Evolutionary conservation across 2,888 invertebrate genomes (phyloP).

Genomic region (Hypomecis punctinalis): DNA sequence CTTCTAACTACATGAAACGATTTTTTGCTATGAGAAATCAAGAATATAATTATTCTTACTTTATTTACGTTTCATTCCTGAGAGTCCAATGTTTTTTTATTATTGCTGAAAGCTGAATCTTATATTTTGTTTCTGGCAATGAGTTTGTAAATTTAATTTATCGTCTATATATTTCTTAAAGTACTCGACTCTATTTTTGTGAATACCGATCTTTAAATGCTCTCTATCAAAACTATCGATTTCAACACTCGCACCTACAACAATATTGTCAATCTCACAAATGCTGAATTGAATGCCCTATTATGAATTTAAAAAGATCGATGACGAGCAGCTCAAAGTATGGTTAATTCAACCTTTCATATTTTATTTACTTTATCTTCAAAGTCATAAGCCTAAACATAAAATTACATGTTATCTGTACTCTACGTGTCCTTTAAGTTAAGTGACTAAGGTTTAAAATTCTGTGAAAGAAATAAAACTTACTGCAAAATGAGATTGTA

Average conservation of each 20-base stretch:
- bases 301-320: conserved; percentile 44
- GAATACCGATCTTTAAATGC: conserved; percentile 2
- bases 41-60: no score
- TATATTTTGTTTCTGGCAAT: no score
- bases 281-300: conserved; percentile 53
- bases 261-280: conserved; percentile 56
- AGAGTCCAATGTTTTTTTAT: no score
- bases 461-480: not conserved
- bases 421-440: conserved; percentile 3
- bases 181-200: not conserved
- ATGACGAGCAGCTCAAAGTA: conserved; percentile 48
- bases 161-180: no score
- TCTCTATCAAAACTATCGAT: conserved; percentile 39
- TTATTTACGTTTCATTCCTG: no score
- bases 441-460: conserved; percentile 18
- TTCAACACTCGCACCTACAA: conserved; percentile 43
- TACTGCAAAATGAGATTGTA: conserved; percentile 3
- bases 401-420: not conserved
- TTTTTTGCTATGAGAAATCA: no score
- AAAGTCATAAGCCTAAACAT: conserved; percentile 34
- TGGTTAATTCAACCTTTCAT: conserved; percentile 52
- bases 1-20: no score
- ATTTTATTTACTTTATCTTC: conserved; percentile 48
- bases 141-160: no score
- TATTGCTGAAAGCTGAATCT: no score